Conservation (phyloP, 2,888 invertebrate genomes). For the Patella caerulea region DNA sequence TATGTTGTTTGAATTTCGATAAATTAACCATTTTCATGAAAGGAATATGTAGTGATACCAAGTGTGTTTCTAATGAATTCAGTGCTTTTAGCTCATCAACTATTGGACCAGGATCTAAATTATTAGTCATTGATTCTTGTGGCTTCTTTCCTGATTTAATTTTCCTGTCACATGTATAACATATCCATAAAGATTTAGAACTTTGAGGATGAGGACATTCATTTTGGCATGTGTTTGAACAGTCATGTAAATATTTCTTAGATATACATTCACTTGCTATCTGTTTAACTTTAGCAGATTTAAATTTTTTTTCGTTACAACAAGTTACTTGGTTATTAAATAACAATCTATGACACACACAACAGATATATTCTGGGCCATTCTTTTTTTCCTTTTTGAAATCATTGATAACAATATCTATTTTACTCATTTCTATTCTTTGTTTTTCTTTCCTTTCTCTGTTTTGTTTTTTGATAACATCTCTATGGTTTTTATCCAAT, state of each 20-base stretch:
- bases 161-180: background rate
- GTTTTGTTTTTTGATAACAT: too few species aligned
- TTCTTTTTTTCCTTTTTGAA: too few species aligned
- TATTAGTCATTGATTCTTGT: background rate
- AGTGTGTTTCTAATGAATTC: background rate
- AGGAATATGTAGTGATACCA: background rate
- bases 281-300: background rate
- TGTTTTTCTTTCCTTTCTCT: too few species aligned
- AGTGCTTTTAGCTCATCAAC: background rate
- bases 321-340: too few species aligned
- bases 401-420: too few species aligned
- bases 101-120: background rate
- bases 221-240: background rate
- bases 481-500: too few species aligned
- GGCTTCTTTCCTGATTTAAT: background rate
- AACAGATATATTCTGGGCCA: too few species aligned
- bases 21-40: conserved; percentile 6
- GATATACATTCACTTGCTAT: background rate
- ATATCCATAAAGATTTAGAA: background rate
- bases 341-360: too few species aligned
- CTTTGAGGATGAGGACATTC: background rate
- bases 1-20: background rate
- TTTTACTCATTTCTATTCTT: too few species aligned
- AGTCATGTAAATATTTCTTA: background rate
- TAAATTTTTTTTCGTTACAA: too few species aligned